Conservation (phyloP, 2,888 invertebrate species). For the Noctuana brunneofusca region DNA sequence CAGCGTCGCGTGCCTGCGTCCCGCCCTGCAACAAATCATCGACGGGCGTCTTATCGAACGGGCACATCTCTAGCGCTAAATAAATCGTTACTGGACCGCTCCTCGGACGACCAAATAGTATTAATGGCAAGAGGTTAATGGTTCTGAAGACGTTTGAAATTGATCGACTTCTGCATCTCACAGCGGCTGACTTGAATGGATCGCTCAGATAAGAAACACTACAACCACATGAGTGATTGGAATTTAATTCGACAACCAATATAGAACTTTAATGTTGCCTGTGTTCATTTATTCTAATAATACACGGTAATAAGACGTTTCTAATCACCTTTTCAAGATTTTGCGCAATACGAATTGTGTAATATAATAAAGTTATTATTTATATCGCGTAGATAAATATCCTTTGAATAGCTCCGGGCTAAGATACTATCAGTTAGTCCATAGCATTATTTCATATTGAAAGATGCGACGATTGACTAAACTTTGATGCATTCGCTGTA, state of each 20-base stretch:
- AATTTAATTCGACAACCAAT: constrained; percentile 46
- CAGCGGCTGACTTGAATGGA: constrained; percentile 39
- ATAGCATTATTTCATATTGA: background rate
- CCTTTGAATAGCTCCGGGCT: background rate
- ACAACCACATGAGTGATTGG: constrained; percentile 51
- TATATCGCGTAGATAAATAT: background rate
- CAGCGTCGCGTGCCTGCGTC: constrained; percentile 62
- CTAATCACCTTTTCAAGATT: constrained; percentile 9
- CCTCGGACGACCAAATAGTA: constrained; percentile 64
- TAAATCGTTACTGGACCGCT: constrained; percentile 64
- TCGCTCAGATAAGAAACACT: constrained; percentile 39
- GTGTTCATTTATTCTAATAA: constrained; percentile 22
- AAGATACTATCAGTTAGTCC: background rate
- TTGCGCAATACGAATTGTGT: constrained; percentile 16
- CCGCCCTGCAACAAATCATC: constrained; percentile 69
- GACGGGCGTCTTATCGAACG: constrained; percentile 68
- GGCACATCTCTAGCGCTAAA: constrained; percentile 73
- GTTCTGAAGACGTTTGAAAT: constrained; percentile 69
- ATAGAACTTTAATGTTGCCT: constrained; percentile 37
- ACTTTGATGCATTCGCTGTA: too few relatives aligned
- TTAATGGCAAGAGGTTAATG: constrained; percentile 71
- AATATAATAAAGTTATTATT: background rate
- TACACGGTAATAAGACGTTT: constrained; percentile 8
- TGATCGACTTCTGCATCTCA: constrained; percentile 59
- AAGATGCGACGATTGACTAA: too few relatives aligned